These are phyloP conservation scores for Agrypnia vestita DNA, from an alignment of 1,140 invertebrate species.

Conservation along the genomic window DNA sequence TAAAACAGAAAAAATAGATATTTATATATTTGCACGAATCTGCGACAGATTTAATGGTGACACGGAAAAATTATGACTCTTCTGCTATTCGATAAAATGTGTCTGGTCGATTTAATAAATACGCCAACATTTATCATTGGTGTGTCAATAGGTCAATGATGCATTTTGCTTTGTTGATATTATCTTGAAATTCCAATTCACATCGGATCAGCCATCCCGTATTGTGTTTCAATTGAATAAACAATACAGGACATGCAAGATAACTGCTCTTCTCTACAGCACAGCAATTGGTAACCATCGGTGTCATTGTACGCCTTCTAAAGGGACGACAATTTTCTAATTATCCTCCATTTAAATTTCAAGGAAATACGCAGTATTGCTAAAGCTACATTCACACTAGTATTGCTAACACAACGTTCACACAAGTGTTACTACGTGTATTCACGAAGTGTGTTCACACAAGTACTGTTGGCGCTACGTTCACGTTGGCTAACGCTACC, in stretches of 20 bases:
- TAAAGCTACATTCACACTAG: neutral
- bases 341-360: constrained; percentile 11
- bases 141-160: constrained; percentile 45
- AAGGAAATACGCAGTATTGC: neutral
- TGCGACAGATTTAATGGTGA: too few species aligned
- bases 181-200: constrained; percentile 14
- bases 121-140: neutral
- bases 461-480: too few species aligned
- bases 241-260: constrained; percentile 27
- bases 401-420: too few species aligned
- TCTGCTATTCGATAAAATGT: too few species aligned
- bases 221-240: constrained; percentile 59
- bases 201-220: constrained; percentile 23
- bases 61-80: too few species aligned
- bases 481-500: too few species aligned
- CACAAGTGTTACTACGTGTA: too few species aligned
- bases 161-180: constrained; percentile 47
- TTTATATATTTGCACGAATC: too few species aligned
- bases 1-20: too few species aligned
- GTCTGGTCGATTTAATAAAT: too few species aligned
- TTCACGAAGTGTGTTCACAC: too few species aligned
- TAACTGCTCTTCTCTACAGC: neutral
- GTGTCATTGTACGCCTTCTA: constrained; percentile 7
- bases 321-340: neutral
- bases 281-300: constrained; percentile 10